These are phyloP conservation scores for Halichoerus grypus DNA, from an alignment of 2,113 vertebrate genomes.

Conservation along the genomic window DNA sequence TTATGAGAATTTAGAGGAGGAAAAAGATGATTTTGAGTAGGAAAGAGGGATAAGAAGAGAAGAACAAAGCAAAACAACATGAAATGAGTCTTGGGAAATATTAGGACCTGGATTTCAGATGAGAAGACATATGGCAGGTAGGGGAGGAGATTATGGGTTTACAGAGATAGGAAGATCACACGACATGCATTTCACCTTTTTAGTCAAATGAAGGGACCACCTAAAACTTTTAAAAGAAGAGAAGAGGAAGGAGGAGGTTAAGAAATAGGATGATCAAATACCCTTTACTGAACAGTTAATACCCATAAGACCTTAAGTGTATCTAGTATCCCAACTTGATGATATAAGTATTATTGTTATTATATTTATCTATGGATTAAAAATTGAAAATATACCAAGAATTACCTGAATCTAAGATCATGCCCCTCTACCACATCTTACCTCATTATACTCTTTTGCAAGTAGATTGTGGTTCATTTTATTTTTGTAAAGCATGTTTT, in stretches of 20 bases:
- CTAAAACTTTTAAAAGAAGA: background rate
- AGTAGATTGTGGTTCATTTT: background rate
- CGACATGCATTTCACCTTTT: background rate
- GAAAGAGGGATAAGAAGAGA: background rate
- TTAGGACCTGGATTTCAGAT: background rate
- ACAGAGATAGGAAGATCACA: background rate
- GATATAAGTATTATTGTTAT: background rate
- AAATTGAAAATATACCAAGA: background rate
- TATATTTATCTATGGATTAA: background rate
- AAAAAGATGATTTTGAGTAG: background rate
- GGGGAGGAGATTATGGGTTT: background rate
- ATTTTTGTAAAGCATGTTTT: background rate
- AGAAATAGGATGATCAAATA: background rate
- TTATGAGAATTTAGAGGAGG: background rate
- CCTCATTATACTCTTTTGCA: background rate
- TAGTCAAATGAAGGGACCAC: background rate
- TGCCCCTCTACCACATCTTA: accelerated
- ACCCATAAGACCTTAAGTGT: background rate
- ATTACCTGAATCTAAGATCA: background rate
- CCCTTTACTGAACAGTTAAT: background rate
- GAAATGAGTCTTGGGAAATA: background rate
- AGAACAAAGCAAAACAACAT: background rate
- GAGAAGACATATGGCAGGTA: background rate
- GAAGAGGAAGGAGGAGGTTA: background rate
- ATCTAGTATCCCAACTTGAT: background rate